Evolutionary conservation across 2,113 vertebrate species (phyloP).

Genomic region (Oreamnos americanus): DNA sequence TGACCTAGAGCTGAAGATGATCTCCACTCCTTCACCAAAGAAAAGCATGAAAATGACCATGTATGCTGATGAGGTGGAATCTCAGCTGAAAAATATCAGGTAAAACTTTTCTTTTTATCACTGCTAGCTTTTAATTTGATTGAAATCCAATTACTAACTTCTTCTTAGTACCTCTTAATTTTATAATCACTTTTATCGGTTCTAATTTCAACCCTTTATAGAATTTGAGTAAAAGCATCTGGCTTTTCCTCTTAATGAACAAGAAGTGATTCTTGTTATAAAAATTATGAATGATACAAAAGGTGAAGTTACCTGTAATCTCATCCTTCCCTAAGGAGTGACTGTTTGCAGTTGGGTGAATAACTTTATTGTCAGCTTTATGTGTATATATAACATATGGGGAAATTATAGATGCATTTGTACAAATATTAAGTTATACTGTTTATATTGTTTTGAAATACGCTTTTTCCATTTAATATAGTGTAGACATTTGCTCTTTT

Average conservation of each 20-base stretch:
- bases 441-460: background rate
- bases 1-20: conserved; percentile 98
- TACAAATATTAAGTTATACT: background rate
- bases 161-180: background rate
- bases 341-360: background rate
- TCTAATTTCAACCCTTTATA: background rate
- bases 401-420: background rate
- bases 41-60: conserved; percentile 99
- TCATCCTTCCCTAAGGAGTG: background rate
- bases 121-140: conserved; percentile 34
- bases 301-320: background rate
- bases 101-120: conserved; percentile 70
- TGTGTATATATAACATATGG: background rate
- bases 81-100: conserved; percentile 92
- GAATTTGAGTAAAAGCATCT: background rate
- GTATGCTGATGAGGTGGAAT: conserved; percentile 97
- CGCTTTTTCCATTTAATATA: background rate
- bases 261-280: background rate
- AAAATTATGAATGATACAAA: background rate
- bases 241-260: background rate
- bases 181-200: background rate
- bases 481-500: background rate
- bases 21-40: conserved; percentile 96
- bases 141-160: background rate
- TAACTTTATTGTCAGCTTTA: background rate